A percentile compares a stretch with the other conserved stretches of the same genome.
phyloP scores from a whole-genome alignment of 2,888 invertebrate genomes.

The Lepidochrysops patricia region DNA sequence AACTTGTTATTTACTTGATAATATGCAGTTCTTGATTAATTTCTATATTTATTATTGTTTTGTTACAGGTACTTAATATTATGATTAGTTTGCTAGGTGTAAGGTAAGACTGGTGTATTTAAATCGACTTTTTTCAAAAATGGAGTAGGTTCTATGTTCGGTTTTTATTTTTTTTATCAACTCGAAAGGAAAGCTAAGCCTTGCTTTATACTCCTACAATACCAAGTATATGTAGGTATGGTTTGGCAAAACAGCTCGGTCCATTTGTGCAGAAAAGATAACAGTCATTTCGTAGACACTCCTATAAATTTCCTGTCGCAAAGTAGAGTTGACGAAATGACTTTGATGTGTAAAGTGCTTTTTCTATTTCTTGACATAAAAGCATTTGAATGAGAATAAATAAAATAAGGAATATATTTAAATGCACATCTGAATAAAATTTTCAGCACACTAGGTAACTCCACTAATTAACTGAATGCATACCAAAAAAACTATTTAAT shows the following conservation, averaged over 20 bases:
- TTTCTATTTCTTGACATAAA: not conserved
- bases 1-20: too few species aligned
- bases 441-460: too few species aligned
- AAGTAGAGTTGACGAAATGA: not conserved
- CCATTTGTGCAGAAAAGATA: not conserved
- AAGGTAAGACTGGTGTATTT: not conserved
- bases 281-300: not conserved
- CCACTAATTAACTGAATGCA: too few species aligned
- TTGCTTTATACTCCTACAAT: too few species aligned
- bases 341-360: not conserved
- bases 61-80: not conserved
- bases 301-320: conserved; percentile 3
- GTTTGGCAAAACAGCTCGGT: not conserved
- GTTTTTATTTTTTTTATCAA: too few species aligned
- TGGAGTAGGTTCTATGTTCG: not conserved
- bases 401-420: too few species aligned
- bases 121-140: not conserved
- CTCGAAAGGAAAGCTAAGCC: too few species aligned
- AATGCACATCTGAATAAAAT: too few species aligned
- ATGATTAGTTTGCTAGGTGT: not conserved
- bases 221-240: too few species aligned
- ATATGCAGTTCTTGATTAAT: not conserved
- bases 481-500: too few species aligned
- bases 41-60: not conserved
- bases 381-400: too few species aligned